Evolutionary conservation across 2,888 invertebrate genomes (phyloP).

Genomic region (Arrhopalites spinosus): DNA sequence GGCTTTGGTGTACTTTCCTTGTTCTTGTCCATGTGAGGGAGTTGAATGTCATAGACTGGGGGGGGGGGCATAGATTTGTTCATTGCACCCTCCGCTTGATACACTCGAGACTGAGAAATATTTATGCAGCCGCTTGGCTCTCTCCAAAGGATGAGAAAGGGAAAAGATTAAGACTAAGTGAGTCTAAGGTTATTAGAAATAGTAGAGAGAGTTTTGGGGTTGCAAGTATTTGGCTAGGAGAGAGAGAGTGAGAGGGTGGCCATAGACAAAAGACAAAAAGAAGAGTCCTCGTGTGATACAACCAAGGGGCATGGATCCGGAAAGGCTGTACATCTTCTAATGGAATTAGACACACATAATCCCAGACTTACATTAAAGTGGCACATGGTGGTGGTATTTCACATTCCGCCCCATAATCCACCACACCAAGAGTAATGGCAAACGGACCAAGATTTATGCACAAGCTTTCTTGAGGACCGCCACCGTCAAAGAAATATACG

Average conservation of each 20-base stretch:
- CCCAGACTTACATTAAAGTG: conserved; percentile 47
- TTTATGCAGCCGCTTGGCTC: too few species aligned
- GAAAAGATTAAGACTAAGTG: conserved; percentile 12
- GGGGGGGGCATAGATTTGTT: not conserved
- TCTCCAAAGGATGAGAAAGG: not conserved
- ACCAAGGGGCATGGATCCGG: conserved; percentile 16
- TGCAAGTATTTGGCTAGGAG: too few species aligned
- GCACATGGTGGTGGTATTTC: conserved; percentile 45
- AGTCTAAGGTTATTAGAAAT: conserved; percentile 25
- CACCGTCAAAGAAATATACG: not conserved
- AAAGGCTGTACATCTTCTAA: conserved; percentile 41
- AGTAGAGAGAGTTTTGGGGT: conserved; percentile 24
- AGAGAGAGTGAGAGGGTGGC: too few species aligned
- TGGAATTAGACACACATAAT: conserved; percentile 48
- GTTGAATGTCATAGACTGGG: too few species aligned
- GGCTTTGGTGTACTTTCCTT: not conserved
- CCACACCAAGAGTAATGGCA: conserved; percentile 43
- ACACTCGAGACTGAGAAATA: not conserved
- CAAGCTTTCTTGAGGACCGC: conserved; percentile 16
- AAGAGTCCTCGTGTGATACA: too few species aligned
- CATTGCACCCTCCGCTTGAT: not conserved
- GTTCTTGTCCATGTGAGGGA: not conserved
- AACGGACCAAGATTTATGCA: conserved; percentile 45
- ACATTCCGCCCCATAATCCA: conserved; percentile 33
- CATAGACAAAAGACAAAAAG: too few species aligned